A percentile compares a stretch with the other conserved stretches of the same genome.
These are phyloP conservation scores for Corythoichthys intestinalis DNA, from an alignment of 2,113 vertebrate species.

Conservation along the genomic window DNA sequence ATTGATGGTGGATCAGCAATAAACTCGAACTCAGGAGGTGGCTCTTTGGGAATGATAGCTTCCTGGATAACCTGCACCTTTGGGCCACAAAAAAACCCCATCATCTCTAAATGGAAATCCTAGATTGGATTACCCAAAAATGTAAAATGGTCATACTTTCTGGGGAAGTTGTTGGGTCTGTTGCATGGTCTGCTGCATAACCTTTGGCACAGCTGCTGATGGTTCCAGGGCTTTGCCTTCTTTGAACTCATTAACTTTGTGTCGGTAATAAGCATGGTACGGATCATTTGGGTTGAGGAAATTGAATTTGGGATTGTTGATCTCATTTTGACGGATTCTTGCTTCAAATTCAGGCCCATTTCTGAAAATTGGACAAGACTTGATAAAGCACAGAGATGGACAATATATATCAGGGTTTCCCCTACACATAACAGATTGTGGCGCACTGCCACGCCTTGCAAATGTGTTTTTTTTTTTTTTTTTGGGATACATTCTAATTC, in stretches of 20 bases:
- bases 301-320: conserved; percentile 98
- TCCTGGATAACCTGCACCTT: conserved; percentile 97
- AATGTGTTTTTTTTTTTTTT: no score
- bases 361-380: conserved; percentile 58
- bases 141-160: conserved; percentile 74
- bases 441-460: no score
- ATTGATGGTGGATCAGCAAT: conserved; percentile 97
- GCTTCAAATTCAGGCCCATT: conserved; percentile 99
- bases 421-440: no score
- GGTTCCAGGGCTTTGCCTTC: conserved; percentile 96
- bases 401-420: background rate
- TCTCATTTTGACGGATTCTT: conserved; percentile 96
- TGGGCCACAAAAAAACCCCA: background rate
- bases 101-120: background rate
- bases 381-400: background rate
- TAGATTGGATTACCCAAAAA: background rate
- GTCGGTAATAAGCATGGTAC: conserved; percentile 98
- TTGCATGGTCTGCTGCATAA: conserved; percentile 87
- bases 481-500: no score
- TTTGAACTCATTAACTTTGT: conserved; percentile 98
- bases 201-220: conserved; percentile 93
- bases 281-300: conserved; percentile 96
- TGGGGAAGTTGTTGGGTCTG: conserved; percentile 86
- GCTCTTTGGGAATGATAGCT: conserved; percentile 89
- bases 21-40: conserved; percentile 94